Conservation (phyloP, 2,888 invertebrate species). For the Plebejus melissa region DNA sequence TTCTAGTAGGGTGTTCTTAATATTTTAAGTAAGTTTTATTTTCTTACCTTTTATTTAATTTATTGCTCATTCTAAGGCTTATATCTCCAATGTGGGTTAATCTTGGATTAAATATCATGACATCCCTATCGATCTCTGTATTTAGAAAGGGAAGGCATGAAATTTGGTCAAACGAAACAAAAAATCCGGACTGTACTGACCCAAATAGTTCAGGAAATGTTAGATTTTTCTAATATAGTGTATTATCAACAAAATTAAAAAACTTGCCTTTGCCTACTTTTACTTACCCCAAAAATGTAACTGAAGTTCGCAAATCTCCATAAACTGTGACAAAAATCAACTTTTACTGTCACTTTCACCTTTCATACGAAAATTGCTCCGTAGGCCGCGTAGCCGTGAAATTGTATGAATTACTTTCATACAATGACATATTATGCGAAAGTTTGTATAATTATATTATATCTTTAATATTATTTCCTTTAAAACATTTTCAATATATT, state of each 20-base stretch:
- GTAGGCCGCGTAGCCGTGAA: slow-evolving; percentile 4
- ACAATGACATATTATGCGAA: neutral
- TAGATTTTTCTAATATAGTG: neutral
- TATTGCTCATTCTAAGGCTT: neutral
- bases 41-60: neutral
- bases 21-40: neutral
- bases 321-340: neutral
- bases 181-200: neutral
- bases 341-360: slow-evolving; percentile 11
- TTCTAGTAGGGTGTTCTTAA: neutral
- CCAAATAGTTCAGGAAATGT: no score
- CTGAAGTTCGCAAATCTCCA: neutral
- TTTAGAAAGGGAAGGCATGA: no score
- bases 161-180: neutral
- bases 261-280: neutral
- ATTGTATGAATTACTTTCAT: slow-evolving; percentile 5
- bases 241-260: neutral
- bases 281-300: neutral
- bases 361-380: neutral
- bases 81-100: neutral
- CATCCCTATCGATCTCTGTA: neutral
- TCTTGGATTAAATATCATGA: neutral
- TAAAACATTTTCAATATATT: neutral
- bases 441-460: neutral
- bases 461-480: neutral